Base-by-base conservation (phyloP, 2,113 vertebrate genomes). In the Percina caprodes region DNA sequence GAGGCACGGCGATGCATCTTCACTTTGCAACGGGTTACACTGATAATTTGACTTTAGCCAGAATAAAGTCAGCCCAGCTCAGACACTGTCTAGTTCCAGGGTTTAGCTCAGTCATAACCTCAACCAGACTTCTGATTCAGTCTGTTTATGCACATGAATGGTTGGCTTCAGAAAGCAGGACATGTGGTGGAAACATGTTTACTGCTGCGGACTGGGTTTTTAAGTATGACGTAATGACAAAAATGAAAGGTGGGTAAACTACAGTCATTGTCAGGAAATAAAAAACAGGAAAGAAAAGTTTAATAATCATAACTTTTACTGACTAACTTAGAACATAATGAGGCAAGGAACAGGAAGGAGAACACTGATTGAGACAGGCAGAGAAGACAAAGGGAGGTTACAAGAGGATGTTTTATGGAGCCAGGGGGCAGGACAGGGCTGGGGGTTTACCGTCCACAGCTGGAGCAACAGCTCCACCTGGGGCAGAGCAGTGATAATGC, bases 401-500 rank as follows among this genome's bases (percentile, higher is more conserved):
- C 23, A 52, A 56, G 69, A 61, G 59, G 70, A 42, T n/a, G 58
- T 18, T 67, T 45, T 6, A 68, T 35, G 54, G 51, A 55, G 65
- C 33, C 12, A 58, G 23, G 75, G 77, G 77, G 51, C 52, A 76
- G 30, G 78, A 66, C 10, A 13, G 68, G 74, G 24, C 58, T 70
- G 59, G 82, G 46, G 26, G 8, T 52, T 67, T 45, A 73, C n/a
- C 48, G 30, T 48, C 62, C 72, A 90, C 75, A 86, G 60, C 83
- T 91, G 79, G 84, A 91, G 86, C 90, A 93, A 93, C 74, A 92
- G 94, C 92, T 87, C 93, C 93, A 90, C 82, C 92, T 92, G 89
- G 89, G 93, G 94, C 86, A 77, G 75, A 75, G 75, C 39, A 71
- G 59, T 2, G 16, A 82, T 69, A 91, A 63, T 79, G 81, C 89